Evolutionary conservation across 2,888 invertebrate species (phyloP), one percentile per base, ranked within the genome.

Genomic region (Malacosoma neustria): DNA sequence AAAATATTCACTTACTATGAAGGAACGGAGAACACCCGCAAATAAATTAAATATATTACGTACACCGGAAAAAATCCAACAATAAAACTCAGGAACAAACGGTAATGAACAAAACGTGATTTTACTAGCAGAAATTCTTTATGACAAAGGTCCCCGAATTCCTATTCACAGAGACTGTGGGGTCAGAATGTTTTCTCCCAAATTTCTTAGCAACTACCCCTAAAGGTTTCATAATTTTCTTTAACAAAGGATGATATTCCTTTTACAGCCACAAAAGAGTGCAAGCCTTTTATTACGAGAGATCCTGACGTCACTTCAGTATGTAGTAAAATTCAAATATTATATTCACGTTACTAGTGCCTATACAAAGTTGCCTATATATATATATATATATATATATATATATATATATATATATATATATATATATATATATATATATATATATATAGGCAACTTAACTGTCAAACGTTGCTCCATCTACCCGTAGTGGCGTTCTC

Each of bases 241-340:
- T 30, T 15, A 43, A 61, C 57, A 61, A 61, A 52, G 42, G 45
- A 43, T 51, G 54, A 54, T 45, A 52, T 50, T 48, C 43, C 41
- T 35, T 51, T 53, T 56, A 49, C 52, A 35, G 46, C 35, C 34
- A 51, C 50, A 57, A 60, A 54, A 32, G 46, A 53, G 37, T 57
- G 56, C 51, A 60, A 45, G 36, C 39, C 31, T 36, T 39, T 39
- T 39, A 30, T 39, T 34, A 34, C 22, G 9, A 7, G n/a, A n/a
- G n/a, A n/a, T n/a, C n/a, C n/a, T n/a, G n/a, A n/a, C n/a, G n/a
- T n/a, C n/a, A n/a, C n/a, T n/a, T n/a, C n/a, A n/a, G n/a, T n/a
- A n/a, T n/a, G n/a, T n/a, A n/a, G n/a, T n/a, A n/a, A n/a, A n/a
- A n/a, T n/a, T n/a, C n/a, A n/a, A n/a, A n/a, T n/a, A n/a, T n/a